Evolutionary conservation across 2,113 vertebrate genomes (phyloP).

Genomic region (Myotis lucifugus): DNA sequence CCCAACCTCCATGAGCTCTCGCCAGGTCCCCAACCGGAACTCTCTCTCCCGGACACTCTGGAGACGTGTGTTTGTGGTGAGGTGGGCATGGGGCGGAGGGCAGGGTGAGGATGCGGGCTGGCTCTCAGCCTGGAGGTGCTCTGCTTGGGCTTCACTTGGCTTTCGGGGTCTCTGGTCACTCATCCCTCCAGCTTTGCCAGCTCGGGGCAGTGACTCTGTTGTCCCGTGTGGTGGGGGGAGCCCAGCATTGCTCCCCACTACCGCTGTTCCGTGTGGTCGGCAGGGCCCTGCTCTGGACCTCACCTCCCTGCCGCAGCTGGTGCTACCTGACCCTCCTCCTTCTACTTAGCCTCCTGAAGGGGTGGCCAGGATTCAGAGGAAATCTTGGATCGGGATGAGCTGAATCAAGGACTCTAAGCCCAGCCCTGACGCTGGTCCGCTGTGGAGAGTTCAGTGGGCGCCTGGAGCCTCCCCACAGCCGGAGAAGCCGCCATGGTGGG

Average conservation of each 20-base stretch:
- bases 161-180: background rate
- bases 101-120: background rate
- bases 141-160: background rate
- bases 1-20: background rate
- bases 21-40: background rate
- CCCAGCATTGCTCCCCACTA: background rate
- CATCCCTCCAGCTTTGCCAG: background rate
- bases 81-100: background rate
- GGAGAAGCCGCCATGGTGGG: background rate
- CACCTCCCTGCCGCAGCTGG: too few species aligned
- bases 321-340: rapidly evolving
- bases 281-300: background rate
- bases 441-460: rapidly evolving
- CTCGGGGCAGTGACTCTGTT: background rate
- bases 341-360: background rate
- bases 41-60: background rate
- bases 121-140: background rate
- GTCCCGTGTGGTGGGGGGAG: background rate
- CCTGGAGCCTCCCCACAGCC: background rate
- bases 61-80: background rate
- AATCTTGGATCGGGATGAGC: background rate
- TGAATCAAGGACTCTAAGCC: background rate
- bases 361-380: background rate
- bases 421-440: background rate
- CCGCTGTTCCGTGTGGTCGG: background rate